These are phyloP conservation scores for Agapostemon virescens DNA, from an alignment of 2,888 invertebrate genomes.

Conservation along the genomic window DNA sequence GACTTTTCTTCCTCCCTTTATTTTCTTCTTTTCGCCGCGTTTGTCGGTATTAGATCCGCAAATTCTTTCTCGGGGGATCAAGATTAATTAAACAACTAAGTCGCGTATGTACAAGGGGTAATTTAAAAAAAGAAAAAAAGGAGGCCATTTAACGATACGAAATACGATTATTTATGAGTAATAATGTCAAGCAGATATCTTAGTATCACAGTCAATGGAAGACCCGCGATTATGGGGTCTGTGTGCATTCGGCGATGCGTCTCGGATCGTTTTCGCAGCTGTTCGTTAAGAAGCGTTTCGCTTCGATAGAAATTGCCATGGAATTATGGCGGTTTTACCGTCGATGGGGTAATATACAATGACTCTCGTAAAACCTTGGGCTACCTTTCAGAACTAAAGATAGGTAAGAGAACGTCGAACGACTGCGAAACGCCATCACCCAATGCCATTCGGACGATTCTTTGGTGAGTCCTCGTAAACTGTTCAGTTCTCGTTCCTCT, in stretches of 20 bases:
- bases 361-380: background rate
- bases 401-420: background rate
- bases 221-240: conserved; percentile 50
- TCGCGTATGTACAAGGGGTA: conserved; percentile 23
- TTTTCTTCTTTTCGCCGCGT: background rate
- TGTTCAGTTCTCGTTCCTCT: conserved; percentile 23
- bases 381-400: background rate
- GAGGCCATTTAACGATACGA: conserved; percentile 39
- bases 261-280: conserved; percentile 30
- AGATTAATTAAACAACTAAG: conserved; percentile 16
- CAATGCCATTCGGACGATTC: conserved; percentile 67
- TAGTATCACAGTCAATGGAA: conserved; percentile 69
- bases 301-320: background rate
- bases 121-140: conserved; percentile 27
- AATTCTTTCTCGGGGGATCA: conserved; percentile 1
- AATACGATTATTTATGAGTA: conserved; percentile 58
- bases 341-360: background rate
- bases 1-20: background rate
- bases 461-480: conserved; percentile 67
- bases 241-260: conserved; percentile 55
- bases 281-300: background rate
- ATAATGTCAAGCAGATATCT: conserved; percentile 66
- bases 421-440: conserved; percentile 43
- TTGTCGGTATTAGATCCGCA: conserved; percentile 12
- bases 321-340: background rate